These are phyloP conservation scores for Petaurus breviceps DNA, from an alignment of 2,113 vertebrate genomes.

Conservation along the genomic window DNA sequence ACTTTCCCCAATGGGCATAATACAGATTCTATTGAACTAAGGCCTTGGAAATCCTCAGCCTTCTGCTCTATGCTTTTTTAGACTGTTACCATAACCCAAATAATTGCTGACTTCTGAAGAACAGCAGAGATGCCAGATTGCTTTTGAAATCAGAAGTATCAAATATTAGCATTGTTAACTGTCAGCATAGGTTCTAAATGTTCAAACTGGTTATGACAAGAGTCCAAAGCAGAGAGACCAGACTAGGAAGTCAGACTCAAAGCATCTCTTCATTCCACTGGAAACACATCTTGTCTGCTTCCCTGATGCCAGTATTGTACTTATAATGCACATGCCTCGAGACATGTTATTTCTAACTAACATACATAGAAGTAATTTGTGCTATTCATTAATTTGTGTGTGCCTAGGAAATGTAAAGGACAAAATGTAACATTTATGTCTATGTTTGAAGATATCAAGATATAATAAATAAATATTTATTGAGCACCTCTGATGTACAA, in stretches of 20 bases:
- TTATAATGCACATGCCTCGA: neutral
- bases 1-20: neutral
- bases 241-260: neutral
- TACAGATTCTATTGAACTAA: neutral
- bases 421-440: neutral
- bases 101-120: neutral
- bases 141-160: neutral
- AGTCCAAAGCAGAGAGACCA: neutral
- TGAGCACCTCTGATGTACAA: neutral
- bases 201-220: neutral
- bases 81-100: neutral
- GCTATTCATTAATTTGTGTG: neutral
- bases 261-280: neutral
- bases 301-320: neutral
- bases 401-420: neutral
- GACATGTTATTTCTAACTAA: neutral
- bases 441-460: neutral
- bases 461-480: neutral
- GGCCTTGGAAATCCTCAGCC: neutral
- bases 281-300: neutral
- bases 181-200: neutral
- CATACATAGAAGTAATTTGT: neutral
- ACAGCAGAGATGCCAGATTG: neutral
- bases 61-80: neutral
- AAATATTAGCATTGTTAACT: neutral